These are phyloP conservation scores for Adoxophyes honmai DNA, from an alignment of 1,140 invertebrate species.

Conservation along the genomic window DNA sequence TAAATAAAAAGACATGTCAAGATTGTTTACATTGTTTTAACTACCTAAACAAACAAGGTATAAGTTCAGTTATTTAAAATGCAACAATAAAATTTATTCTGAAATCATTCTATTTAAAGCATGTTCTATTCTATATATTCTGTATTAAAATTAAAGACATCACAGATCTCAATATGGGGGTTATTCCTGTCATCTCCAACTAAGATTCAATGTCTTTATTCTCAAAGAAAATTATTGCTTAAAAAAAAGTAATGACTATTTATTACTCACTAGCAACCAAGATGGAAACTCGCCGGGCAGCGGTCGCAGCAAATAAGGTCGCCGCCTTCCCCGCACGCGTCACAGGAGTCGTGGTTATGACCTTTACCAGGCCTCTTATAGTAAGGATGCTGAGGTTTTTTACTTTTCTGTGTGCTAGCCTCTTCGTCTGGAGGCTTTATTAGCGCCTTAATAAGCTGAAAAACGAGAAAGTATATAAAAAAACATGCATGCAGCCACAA, in stretches of 20 bases:
- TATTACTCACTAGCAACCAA: constrained; percentile 91
- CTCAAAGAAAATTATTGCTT: background rate
- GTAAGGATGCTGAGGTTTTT: constrained; percentile 87
- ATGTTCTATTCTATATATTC: too few relatives aligned
- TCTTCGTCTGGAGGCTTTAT: constrained; percentile 91
- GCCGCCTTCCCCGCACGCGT: constrained; percentile 94
- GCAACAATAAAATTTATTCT: too few relatives aligned
- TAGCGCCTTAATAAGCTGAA: constrained; percentile 91
- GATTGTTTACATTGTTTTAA: too few relatives aligned
- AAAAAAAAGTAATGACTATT: constrained; percentile 14
- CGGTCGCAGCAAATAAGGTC: constrained; percentile 97
- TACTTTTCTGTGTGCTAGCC: constrained; percentile 80
- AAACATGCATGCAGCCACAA: background rate
- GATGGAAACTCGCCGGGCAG: constrained; percentile 96
- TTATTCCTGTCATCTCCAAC: too few relatives aligned
- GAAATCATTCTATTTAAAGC: too few relatives aligned
- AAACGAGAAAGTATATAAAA: constrained; percentile 15
- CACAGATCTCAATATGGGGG: too few relatives aligned
- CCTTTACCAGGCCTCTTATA: constrained; percentile 91
- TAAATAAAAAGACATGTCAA: too few relatives aligned
- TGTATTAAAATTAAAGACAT: too few relatives aligned
- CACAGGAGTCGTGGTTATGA: constrained; percentile 96
- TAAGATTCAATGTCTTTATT: too few relatives aligned
- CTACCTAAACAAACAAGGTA: too few relatives aligned
- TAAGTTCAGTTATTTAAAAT: too few relatives aligned